Conservation (phyloP, 2,113 vertebrate species). For the Donacobius atricapilla region DNA sequence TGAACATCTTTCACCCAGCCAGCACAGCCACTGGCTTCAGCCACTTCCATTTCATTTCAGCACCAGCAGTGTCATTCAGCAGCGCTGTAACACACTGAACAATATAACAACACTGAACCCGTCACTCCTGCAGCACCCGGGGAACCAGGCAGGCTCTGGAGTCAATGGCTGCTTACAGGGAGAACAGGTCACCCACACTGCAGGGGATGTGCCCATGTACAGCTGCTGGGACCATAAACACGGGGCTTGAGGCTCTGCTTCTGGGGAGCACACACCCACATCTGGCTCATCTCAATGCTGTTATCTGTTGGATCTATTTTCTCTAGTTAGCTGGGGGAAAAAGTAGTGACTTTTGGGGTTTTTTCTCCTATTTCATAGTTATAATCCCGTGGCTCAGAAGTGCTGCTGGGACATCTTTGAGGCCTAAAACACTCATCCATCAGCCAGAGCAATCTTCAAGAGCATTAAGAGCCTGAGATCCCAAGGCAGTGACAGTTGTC, state of each 20-base stretch:
- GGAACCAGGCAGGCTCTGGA: background rate
- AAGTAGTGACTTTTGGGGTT: background rate
- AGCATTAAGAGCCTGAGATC: background rate
- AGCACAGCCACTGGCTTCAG: background rate
- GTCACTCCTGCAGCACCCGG: background rate
- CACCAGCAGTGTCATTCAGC: background rate
- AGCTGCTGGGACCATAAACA: background rate
- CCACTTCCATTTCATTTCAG: background rate
- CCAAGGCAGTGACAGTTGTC: background rate
- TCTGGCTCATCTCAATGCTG: background rate
- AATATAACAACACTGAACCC: background rate
- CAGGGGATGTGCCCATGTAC: rapidly evolving
- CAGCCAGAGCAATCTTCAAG: background rate
- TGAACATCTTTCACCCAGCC: background rate
- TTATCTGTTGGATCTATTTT: background rate
- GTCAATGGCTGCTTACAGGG: background rate
- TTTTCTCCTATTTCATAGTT: background rate
- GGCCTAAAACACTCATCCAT: background rate
- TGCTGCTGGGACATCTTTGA: background rate
- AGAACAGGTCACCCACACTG: rapidly evolving
- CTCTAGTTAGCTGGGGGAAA: background rate
- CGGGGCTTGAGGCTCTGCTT: background rate
- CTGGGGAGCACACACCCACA: background rate
- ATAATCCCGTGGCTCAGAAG: background rate
- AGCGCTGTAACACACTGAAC: too few relatives aligned